Evolutionary conservation across 2,888 invertebrate genomes (phyloP), one percentile per base, ranked within the genome.

Genomic region (Brenthis ino): DNA sequence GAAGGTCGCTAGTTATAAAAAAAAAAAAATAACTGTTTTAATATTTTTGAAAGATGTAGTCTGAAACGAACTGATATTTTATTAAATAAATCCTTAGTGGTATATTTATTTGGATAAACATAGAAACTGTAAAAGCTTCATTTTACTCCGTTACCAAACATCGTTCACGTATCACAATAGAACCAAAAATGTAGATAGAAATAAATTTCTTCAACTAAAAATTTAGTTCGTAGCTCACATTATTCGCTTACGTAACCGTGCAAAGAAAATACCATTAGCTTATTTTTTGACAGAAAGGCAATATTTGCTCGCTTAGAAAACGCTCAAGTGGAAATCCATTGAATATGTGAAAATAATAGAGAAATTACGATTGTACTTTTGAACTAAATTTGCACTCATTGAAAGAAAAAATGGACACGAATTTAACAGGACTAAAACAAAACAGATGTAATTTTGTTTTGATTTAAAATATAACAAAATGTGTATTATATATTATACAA

Each of bases 181-280:
- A 58, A 20, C 11, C 11, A 54, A 58, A 60, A 11, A 61, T 28
- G 28, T 16, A n/a, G 3, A 43, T 47, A 58, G 53, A 54, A 58
- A 66, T 60, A 12, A 60, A 60, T 48, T 48, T 60, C n/a, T n/a
- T 48, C 58, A 60, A 60, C 58, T 58, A 16, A 28, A 58, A 28
- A 20, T 54, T 66, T 66, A 43, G 58, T 54, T 60, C 33, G 57
- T 58, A 47, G 58, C 48, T 58, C 43, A 66, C 51, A 57, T 60
- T 57, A 63, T 69, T 65, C 51, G 43, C 56, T 61, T 50, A 48
- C 47, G n/a, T 53, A 67, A 43, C 50, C 60, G 53, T 64, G 64
- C 72, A 75, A 69, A 72, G 72, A 75, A 81, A 82, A 80, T 80
- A 81, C 77, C 76, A 79, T 78, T 78, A 80, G 71, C 74, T 78